Evolutionary conservation across 2,113 vertebrate genomes (phyloP).

Genomic region (Vanacampus margaritifer): DNA sequence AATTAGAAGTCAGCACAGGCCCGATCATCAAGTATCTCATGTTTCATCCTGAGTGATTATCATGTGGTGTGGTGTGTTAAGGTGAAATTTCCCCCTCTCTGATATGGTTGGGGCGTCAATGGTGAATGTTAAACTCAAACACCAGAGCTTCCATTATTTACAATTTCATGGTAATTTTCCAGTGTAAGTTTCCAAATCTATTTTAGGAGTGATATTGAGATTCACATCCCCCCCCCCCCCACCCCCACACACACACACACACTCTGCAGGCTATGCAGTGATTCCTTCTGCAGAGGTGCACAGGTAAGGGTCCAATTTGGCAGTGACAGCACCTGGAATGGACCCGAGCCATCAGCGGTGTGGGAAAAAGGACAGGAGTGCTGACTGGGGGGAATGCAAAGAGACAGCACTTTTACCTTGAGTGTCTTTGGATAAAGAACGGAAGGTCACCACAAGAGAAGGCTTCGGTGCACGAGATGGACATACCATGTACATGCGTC

Average conservation of each 20-base stretch:
- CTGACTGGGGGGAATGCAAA: slow-evolving; percentile 55
- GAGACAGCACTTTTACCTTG: slow-evolving; percentile 29
- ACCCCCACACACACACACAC: not conserved
- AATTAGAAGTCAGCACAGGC: not conserved
- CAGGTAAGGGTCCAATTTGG: slow-evolving; percentile 52
- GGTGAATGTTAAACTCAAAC: not conserved
- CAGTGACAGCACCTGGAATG: slow-evolving; percentile 54
- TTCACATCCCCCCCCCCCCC: slow-evolving; percentile 20
- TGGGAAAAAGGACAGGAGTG: slow-evolving; percentile 38
- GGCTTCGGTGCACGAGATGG: slow-evolving; percentile 6
- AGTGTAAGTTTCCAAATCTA: slow-evolving; percentile 8
- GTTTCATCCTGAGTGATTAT: not conserved
- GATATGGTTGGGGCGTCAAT: not conserved
- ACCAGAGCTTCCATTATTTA: not conserved
- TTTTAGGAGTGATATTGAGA: slow-evolving; percentile 24
- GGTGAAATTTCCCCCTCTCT: not conserved
- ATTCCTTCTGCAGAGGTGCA: slow-evolving; percentile 17
- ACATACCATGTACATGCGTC: not conserved
- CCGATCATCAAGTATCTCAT: not conserved
- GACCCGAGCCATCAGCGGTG: slow-evolving; percentile 45
- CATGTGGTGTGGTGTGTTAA: not conserved
- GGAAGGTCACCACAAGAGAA: slow-evolving; percentile 13
- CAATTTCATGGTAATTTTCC: not conserved
- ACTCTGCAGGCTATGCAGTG: slow-evolving; percentile 34
- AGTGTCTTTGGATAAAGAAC: slow-evolving; percentile 12